Conservation (phyloP, 1,140 invertebrate species). For the Papilio glaucus region DNA sequence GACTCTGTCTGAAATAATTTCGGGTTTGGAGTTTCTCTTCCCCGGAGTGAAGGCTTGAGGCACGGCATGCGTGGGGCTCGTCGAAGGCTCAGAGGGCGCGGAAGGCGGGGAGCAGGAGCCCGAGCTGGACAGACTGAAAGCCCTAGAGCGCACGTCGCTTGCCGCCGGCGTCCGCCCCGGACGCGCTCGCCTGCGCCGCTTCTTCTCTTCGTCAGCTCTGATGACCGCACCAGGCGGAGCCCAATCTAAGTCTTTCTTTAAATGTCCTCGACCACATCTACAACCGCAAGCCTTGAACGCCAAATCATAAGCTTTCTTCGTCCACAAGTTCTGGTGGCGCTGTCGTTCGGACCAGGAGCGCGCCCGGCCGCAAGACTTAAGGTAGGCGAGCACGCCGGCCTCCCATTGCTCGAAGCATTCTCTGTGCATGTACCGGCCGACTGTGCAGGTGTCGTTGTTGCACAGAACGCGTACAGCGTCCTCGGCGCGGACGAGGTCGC, state of each 20-base stretch:
- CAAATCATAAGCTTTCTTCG: constrained; percentile 98
- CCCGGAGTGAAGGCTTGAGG: constrained; percentile 79
- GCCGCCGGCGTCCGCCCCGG: constrained; percentile 87
- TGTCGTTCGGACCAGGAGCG: constrained; percentile 97
- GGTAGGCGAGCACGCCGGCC: constrained; percentile 92
- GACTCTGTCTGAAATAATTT: constrained; percentile 91
- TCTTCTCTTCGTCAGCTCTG: constrained; percentile 90
- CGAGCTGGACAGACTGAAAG: constrained; percentile 88
- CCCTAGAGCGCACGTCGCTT: constrained; percentile 87
- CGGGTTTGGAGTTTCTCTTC: constrained; percentile 90
- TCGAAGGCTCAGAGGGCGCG: constrained; percentile 72
- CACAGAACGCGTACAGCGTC: constrained; percentile 95
- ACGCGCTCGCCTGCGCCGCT: constrained; percentile 85
- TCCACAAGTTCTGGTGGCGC: constrained; percentile 97
- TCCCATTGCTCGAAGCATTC: constrained; percentile 98
- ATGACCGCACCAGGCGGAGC: constrained; percentile 85
- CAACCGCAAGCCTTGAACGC: constrained; percentile 95
- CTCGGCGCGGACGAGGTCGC: constrained; percentile 86
- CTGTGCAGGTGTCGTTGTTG: constrained; percentile 95
- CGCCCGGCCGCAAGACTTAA: constrained; percentile 94
- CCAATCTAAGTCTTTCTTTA: constrained; percentile 98
- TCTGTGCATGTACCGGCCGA: constrained; percentile 96
- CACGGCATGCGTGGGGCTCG: constrained; percentile 82
- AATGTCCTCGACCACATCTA: constrained; percentile 94
- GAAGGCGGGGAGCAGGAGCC: constrained; percentile 81